phyloP scores from a whole-genome alignment of 1,140 invertebrate species.

The Coelopa frigida region DNA sequence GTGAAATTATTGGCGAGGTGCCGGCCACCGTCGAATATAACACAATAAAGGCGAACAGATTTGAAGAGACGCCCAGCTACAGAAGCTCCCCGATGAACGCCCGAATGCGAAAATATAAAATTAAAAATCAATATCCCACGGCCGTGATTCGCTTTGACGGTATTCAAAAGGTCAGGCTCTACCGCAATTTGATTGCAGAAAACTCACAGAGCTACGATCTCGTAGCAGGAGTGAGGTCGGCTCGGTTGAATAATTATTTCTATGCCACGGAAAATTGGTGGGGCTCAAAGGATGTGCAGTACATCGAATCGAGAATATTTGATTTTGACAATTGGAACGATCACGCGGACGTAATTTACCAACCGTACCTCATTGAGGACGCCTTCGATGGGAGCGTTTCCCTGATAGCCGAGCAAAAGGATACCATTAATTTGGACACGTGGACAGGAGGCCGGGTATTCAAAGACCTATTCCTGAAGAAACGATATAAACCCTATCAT shows the following conservation, averaged over 20 bases:
- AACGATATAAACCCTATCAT: constrained; percentile 66
- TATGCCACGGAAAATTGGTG: constrained; percentile 95
- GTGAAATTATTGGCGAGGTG: constrained; percentile 81
- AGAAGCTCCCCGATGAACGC: constrained; percentile 19
- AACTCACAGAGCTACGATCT: constrained; percentile 88
- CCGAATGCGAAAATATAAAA: constrained; percentile 13
- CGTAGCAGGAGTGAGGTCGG: constrained; percentile 83
- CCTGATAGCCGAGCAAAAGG: constrained; percentile 50
- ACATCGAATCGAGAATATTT: constrained; percentile 83
- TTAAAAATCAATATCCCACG: constrained; percentile 53
- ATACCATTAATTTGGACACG: constrained; percentile 45
- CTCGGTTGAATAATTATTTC: constrained; percentile 77
- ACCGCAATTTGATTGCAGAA: constrained; percentile 82
- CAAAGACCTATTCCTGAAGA: constrained; percentile 62
- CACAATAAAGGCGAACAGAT: constrained; percentile 67
- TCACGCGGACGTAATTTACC: constrained; percentile 84
- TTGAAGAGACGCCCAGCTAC: constrained; percentile 21
- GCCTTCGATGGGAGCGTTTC: constrained; percentile 70
- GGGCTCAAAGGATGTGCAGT: constrained; percentile 66
- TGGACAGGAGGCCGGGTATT: constrained; percentile 76
- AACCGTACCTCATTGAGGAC: constrained; percentile 76
- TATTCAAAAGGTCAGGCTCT: constrained; percentile 86
- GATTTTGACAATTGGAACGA: constrained; percentile 99
- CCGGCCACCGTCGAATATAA: constrained; percentile 74
- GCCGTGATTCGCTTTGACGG: constrained; percentile 89